Evolutionary conservation across 2,113 vertebrate genomes (phyloP).

Genomic region (Hymenochirus boettgeri): DNA sequence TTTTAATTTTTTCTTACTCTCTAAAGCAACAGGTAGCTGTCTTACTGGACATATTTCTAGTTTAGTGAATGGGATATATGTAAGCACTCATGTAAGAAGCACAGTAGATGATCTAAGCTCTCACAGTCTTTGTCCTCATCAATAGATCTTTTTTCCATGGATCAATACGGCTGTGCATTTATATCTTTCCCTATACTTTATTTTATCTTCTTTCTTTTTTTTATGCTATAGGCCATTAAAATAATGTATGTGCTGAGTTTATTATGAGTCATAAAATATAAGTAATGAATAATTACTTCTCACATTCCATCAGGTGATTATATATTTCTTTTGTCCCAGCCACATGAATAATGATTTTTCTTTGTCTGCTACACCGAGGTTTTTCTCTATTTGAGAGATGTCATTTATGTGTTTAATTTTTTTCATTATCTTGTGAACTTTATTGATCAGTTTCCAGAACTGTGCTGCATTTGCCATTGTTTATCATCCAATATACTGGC

Average conservation of each 20-base stretch:
- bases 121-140: background rate
- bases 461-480: constrained; percentile 27
- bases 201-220: background rate
- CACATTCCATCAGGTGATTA: constrained; percentile 1
- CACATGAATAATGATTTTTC: constrained; percentile 16
- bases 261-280: background rate
- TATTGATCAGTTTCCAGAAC: constrained; percentile 24
- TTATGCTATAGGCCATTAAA: background rate
- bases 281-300: background rate
- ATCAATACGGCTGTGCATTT: background rate
- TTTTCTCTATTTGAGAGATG: constrained; percentile 13
- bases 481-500: constrained; percentile 19
- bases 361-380: constrained; percentile 7
- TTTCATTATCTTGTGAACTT: constrained; percentile 23
- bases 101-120: background rate
- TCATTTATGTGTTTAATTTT: constrained; percentile 19
- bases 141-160: background rate
- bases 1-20: background rate
- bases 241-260: background rate
- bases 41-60: background rate
- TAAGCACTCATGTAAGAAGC: background rate
- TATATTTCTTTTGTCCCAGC: constrained; percentile 10
- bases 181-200: background rate
- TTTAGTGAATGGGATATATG: background rate
- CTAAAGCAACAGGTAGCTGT: background rate